Evolutionary conservation across 2,113 vertebrate species (phyloP).

Genomic region (Labeo rohita): DNA sequence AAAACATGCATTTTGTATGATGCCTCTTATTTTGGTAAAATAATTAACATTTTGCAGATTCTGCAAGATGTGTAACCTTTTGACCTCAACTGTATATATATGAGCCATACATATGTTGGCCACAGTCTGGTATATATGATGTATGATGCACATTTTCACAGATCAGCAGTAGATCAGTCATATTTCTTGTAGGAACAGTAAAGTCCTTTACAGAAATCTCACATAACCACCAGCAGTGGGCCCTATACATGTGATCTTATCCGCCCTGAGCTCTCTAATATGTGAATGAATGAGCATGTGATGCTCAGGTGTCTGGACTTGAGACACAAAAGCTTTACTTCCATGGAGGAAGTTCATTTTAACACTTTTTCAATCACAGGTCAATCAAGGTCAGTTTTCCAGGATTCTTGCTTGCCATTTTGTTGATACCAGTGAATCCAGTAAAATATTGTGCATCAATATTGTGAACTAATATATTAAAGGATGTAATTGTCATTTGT

Average conservation of each 20-base stretch:
- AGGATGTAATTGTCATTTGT: too few species aligned
- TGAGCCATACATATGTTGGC: neutral
- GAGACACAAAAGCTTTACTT: neutral
- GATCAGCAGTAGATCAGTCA: neutral
- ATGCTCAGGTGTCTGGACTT: slow-evolving; percentile 13
- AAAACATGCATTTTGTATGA: too few species aligned
- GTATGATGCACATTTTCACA: neutral
- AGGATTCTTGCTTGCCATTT: neutral
- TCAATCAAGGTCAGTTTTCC: neutral
- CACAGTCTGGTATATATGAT: neutral
- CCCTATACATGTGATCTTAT: neutral
- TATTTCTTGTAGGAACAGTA: neutral
- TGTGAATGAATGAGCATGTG: slow-evolving; percentile 23
- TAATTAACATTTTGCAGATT: too few species aligned
- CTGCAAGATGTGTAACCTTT: too few species aligned
- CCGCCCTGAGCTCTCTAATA: neutral
- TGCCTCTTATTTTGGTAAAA: too few species aligned
- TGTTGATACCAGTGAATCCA: neutral
- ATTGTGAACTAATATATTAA: neutral
- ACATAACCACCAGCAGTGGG: neutral
- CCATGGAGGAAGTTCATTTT: neutral
- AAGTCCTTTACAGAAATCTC: neutral
- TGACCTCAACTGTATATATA: neutral
- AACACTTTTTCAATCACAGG: neutral
- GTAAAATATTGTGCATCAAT: too few species aligned